Evolutionary conservation across 2,113 vertebrate genomes (phyloP).

Genomic region (Bambusicola thoracicus): DNA sequence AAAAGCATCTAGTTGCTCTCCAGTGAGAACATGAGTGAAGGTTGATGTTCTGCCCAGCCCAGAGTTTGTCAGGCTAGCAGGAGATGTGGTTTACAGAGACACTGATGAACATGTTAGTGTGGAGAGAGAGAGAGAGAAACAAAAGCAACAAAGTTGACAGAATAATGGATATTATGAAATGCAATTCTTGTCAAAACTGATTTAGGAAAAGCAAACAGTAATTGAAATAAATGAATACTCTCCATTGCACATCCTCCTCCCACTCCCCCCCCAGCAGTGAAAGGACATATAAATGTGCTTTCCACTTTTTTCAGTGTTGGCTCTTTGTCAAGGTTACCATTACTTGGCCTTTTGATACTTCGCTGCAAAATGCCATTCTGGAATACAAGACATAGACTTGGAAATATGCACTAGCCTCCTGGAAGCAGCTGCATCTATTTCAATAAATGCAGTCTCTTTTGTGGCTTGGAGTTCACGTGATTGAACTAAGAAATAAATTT

Average conservation of each 20-base stretch:
- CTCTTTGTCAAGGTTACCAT: slow-evolving; percentile 32
- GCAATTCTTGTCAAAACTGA: slow-evolving; percentile 57
- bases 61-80: not conserved
- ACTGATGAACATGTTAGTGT: not conserved
- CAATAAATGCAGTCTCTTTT: not conserved
- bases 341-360: slow-evolving; percentile 4
- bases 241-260: slow-evolving; percentile 12
- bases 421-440: not conserved
- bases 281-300: not conserved
- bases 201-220: slow-evolving; percentile 55
- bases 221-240: slow-evolving; percentile 63
- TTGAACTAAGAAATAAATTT: not conserved
- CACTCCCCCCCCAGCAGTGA: not conserved
- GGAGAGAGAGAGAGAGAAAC: not conserved
- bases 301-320: slow-evolving; percentile 5
- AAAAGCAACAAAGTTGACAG: not conserved
- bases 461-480: not conserved
- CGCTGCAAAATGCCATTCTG: not conserved
- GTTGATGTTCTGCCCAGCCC: not conserved
- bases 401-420: accelerated
- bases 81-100: not conserved
- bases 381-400: not conserved
- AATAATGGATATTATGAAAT: slow-evolving; percentile 38
- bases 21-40: accelerated
- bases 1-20: not conserved